Evolutionary conservation across 1,140 invertebrate genomes (phyloP), one percentile per base, ranked within the genome.

Genomic region (Eubasilissa regina): DNA sequence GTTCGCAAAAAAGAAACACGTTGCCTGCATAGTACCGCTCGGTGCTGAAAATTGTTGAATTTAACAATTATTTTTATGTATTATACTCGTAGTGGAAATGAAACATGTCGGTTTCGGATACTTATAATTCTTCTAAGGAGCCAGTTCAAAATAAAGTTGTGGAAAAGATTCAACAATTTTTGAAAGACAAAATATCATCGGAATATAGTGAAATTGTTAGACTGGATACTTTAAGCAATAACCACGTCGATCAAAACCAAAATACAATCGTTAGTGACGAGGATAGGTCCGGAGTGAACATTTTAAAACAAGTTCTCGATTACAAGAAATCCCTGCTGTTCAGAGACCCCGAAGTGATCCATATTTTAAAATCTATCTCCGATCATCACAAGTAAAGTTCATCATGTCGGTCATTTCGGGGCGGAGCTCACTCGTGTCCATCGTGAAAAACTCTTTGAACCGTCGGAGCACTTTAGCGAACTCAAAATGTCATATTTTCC

Each of bases 271-370:
- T 85, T 0, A 78, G 79, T n/a, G 81, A 84, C 17, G 87, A 89
- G 77, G 87, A 89, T 12, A 19, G 64, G 17, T 11, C 68, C 21
- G 55, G 83, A 53, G 86, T 84, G 51, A 88, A 86, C 82, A 85
- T 89, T 15, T 85, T 89, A 43, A 83, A 87, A 35, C 87, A 89
- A 81, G 85, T 89, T 66, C 83, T 89, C n/a, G 88, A 89, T 77
- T 85, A 87, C 62, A 89, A 89, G 60, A 89, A 88, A 55, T 84
- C 87, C 9, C 86, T 88, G 81, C 73, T 89, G 25, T 84, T 89
- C 6, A 84, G 87, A 48, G 86, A 89, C 60, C 88, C 88, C 0
- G 87, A 89, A 78, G 85, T 89, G 78, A 80, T 88, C 25, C 84
- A 85, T 7, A 86, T 87, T 79, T 78, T 89, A 19, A 88, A 89